Evolutionary conservation across 1,140 invertebrate genomes (phyloP).

Genomic region (Oedothorax gibbosus): DNA sequence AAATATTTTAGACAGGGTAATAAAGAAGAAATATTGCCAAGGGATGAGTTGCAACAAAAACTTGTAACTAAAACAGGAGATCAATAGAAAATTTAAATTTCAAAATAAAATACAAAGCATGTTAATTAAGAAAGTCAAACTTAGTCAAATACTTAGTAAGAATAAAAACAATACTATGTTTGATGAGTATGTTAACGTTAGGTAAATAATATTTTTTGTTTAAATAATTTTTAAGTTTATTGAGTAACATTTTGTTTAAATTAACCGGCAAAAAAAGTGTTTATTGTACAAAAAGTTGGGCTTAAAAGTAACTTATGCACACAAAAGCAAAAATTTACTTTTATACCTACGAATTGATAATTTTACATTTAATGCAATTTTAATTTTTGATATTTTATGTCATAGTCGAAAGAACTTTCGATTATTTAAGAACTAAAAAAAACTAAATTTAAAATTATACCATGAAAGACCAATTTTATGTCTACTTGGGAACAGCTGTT

Average conservation of each 20-base stretch:
- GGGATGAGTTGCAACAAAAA: slow-evolving; percentile 6
- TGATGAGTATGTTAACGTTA: neutral
- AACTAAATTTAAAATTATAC: neutral
- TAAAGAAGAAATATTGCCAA: neutral
- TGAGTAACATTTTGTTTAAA: neutral
- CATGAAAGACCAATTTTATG: slow-evolving; percentile 33
- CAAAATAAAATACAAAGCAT: neutral
- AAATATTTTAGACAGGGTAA: slow-evolving; percentile 7
- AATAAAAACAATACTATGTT: no score
- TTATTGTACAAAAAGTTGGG: no score
- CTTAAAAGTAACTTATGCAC: no score
- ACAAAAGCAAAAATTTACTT: no score
- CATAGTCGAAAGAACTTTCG: no score
- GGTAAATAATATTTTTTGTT: neutral
- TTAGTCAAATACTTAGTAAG: no score
- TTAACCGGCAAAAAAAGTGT: no score
- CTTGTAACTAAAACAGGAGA: slow-evolving; percentile 4
- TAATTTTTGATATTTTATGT: no score
- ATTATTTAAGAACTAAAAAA: no score
- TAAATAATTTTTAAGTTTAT: neutral
- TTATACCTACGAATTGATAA: no score
- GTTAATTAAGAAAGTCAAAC: no score
- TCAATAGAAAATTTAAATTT: neutral
- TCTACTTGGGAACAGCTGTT: neutral
- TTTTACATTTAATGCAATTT: no score